A percentile compares a stretch with the other conserved stretches of the same genome.
These are phyloP conservation scores for Nephrotoma appendiculata DNA, from an alignment of 2,888 invertebrate genomes.

Conservation along the genomic window DNA sequence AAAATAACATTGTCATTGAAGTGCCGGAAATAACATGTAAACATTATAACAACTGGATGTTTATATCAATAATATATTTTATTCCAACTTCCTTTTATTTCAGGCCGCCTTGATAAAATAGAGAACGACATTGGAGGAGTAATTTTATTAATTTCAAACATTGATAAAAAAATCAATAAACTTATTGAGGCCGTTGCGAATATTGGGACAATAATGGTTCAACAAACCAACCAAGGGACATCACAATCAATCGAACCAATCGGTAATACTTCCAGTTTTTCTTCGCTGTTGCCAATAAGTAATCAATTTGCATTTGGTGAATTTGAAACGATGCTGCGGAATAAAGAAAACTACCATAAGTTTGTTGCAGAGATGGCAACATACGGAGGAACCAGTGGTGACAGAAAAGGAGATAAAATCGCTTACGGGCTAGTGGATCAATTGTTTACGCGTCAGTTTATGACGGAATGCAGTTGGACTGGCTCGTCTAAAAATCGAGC, in stretches of 20 bases:
- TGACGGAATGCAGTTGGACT: no score
- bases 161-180: background rate
- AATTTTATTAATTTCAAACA: background rate
- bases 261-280: background rate
- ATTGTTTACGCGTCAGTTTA: background rate
- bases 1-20: background rate
- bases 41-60: background rate
- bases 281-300: no score
- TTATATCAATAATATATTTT: background rate
- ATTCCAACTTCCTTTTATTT: background rate
- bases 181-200: background rate
- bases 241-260: background rate
- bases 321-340: no score
- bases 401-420: background rate
- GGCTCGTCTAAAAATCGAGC: background rate
- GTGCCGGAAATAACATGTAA: background rate
- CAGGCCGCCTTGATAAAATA: background rate
- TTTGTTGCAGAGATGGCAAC: background rate
- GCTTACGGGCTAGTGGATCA: background rate
- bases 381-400: background rate
- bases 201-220: background rate
- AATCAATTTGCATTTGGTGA: no score
- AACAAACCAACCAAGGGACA: background rate
- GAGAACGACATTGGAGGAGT: background rate
- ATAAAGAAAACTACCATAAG: background rate